A percentile compares a stretch with the other conserved stretches of the same genome.
Evolutionary conservation across 2,797 vertebrate species (phyloP).

Genomic region (Diplodus puntazzo): DNA sequence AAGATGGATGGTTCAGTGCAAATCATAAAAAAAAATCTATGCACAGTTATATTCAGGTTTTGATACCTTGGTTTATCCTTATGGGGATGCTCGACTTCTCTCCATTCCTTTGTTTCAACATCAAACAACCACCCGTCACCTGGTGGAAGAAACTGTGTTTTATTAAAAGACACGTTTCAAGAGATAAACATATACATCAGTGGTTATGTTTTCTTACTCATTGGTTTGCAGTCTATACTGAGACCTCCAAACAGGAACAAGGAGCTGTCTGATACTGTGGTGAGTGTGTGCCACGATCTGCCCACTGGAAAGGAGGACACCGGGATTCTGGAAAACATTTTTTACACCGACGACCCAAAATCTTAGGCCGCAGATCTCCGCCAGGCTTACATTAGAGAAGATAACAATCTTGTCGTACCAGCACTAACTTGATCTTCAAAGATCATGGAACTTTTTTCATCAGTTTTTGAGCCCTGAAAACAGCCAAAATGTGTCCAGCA

Average conservation of each 20-base stretch:
- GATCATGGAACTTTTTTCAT: too few species aligned
- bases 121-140: slow-evolving; percentile 5
- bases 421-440: too few species aligned
- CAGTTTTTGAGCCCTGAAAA: too few species aligned
- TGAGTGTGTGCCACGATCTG: slow-evolving; percentile 8
- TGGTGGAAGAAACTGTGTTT: neutral
- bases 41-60: neutral
- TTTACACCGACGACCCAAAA: neutral
- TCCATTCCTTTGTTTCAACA: neutral
- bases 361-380: too few species aligned
- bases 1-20: neutral
- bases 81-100: neutral
- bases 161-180: neutral
- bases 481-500: too few species aligned
- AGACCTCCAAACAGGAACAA: slow-evolving; percentile 8
- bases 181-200: neutral
- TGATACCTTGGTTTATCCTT: neutral
- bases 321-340: neutral
- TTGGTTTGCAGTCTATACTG: neutral
- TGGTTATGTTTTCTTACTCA: neutral
- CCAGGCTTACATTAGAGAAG: too few species aligned
- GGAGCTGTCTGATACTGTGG: slow-evolving; percentile 2
- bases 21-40: neutral
- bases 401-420: too few species aligned
- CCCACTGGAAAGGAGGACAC: neutral